A percentile compares a stretch with the other conserved stretches of the same genome.
phyloP scores from a whole-genome alignment of 1,140 invertebrate genomes.

The Hylaeus anthracinus region DNA sequence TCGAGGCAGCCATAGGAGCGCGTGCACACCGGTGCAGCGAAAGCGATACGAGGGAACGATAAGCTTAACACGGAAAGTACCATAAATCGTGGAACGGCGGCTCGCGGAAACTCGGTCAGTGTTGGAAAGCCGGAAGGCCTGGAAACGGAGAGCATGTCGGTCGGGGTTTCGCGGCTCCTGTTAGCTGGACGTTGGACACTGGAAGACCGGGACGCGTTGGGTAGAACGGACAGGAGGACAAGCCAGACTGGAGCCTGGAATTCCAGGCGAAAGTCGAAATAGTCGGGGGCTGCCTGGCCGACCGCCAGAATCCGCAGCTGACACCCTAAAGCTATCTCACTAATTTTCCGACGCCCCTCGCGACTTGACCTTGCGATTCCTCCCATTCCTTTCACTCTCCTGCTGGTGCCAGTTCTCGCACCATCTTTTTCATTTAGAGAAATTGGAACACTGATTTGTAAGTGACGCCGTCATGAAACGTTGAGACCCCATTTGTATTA shows the following conservation, averaged over 20 bases:
- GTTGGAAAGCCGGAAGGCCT: conserved; percentile 5
- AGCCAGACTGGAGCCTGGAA: conserved; percentile 41
- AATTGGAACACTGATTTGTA: no score
- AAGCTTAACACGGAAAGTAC: conserved; percentile 16
- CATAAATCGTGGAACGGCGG: conserved; percentile 16
- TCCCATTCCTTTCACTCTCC: not conserved
- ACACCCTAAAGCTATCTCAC: conserved; percentile 58
- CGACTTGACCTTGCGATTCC: conserved; percentile 23
- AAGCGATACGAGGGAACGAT: conserved; percentile 7
- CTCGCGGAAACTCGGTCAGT: conserved; percentile 14
- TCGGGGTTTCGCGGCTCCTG: not conserved
- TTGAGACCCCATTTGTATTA: no score
- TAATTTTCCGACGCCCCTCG: conserved; percentile 53
- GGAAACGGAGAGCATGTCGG: conserved; percentile 17
- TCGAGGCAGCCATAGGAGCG: not conserved
- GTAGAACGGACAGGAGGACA: conserved; percentile 10
- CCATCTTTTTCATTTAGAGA: no score
- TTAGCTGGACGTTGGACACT: not conserved
- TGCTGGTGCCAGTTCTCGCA: no score
- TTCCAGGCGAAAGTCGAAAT: conserved; percentile 14
- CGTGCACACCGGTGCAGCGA: not conserved
- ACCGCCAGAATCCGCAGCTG: conserved; percentile 57
- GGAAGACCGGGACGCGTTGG: not conserved
- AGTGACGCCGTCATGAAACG: no score
- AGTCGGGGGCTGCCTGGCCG: conserved; percentile 47